A percentile compares a stretch with the other conserved stretches of the same genome.
These are phyloP conservation scores for Galago senegalensis DNA, from an alignment of 2,797 vertebrate genomes.

Conservation along the genomic window DNA sequence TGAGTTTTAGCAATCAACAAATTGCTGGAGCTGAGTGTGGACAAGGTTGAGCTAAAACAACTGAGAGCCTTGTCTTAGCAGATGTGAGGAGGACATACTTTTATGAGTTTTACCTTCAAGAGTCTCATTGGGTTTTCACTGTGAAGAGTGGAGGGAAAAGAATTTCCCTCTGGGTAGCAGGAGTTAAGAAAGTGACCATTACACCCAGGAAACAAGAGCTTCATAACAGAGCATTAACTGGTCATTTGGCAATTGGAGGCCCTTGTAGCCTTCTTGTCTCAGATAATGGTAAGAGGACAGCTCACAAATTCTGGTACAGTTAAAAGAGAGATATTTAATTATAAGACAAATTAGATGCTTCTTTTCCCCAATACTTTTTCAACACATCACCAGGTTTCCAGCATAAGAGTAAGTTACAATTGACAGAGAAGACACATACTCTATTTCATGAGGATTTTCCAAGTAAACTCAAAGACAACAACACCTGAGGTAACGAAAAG, in stretches of 20 bases:
- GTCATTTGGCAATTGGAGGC: background rate
- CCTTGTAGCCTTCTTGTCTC: no score
- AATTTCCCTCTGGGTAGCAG: background rate
- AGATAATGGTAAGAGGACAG: background rate
- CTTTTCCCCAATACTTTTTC: background rate
- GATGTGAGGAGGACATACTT: background rate
- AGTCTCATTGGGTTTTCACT: background rate
- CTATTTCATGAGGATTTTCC: background rate
- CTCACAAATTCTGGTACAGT: background rate
- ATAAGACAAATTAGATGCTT: background rate
- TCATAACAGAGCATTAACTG: background rate
- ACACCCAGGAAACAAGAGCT: background rate
- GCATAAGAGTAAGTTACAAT: background rate
- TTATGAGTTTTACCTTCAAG: background rate
- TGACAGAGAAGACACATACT: background rate
- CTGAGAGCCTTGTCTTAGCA: background rate
- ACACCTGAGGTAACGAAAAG: background rate
- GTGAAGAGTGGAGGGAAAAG: background rate
- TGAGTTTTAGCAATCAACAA: background rate
- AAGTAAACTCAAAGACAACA: background rate
- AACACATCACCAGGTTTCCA: background rate
- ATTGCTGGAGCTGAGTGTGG: background rate
- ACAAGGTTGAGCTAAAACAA: background rate
- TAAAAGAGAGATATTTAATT: background rate
- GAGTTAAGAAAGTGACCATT: background rate